phyloP scores from a whole-genome alignment of 2,113 vertebrate species.

The Trematomus loennbergii region DNA sequence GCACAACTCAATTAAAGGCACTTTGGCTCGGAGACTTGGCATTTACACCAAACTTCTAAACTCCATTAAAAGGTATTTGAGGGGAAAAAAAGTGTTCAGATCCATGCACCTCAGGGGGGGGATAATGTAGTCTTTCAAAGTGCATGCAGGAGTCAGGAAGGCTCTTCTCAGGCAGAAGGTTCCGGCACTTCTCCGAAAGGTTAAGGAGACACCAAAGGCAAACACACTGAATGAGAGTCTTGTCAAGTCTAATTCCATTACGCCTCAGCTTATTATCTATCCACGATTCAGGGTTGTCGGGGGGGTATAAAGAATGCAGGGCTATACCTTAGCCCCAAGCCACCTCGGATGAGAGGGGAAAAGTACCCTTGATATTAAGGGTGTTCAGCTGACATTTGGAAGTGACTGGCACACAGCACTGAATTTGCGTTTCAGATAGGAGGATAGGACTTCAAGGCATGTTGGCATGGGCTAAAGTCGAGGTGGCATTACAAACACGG shows the following conservation, averaged over 20 bases:
- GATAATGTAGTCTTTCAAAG: slow-evolving; percentile 70
- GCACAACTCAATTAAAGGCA: slow-evolving; percentile 85
- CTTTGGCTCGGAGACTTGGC: slow-evolving; percentile 83
- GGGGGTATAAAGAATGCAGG: slow-evolving; percentile 69
- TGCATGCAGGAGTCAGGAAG: slow-evolving; percentile 73
- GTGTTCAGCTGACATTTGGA: slow-evolving; percentile 78
- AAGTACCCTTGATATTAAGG: slow-evolving; percentile 76
- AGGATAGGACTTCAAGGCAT: slow-evolving; percentile 58
- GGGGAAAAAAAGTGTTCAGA: slow-evolving; percentile 77
- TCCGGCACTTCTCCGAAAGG: slow-evolving; percentile 77
- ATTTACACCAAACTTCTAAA: slow-evolving; percentile 86
- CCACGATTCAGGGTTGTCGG: slow-evolving; percentile 74
- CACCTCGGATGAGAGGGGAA: slow-evolving; percentile 66
- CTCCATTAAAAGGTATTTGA: slow-evolving; percentile 85
- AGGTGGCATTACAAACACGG: slow-evolving; percentile 48
- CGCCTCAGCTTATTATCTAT: slow-evolving; percentile 77
- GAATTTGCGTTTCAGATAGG: slow-evolving; percentile 61
- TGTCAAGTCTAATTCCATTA: slow-evolving; percentile 82
- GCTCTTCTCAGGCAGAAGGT: slow-evolving; percentile 71
- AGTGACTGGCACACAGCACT: slow-evolving; percentile 49
- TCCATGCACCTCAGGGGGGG: slow-evolving; percentile 70
- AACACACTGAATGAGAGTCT: slow-evolving; percentile 77
- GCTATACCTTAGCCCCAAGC: slow-evolving; percentile 69
- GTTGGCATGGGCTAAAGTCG: slow-evolving; percentile 48
- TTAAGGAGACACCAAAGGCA: slow-evolving; percentile 84